Percentiles rank a stretch among this genome's conserved stretches.
Evolutionary conservation across 2,113 vertebrate genomes (phyloP).

Genomic region (Dipodomys spectabilis): DNA sequence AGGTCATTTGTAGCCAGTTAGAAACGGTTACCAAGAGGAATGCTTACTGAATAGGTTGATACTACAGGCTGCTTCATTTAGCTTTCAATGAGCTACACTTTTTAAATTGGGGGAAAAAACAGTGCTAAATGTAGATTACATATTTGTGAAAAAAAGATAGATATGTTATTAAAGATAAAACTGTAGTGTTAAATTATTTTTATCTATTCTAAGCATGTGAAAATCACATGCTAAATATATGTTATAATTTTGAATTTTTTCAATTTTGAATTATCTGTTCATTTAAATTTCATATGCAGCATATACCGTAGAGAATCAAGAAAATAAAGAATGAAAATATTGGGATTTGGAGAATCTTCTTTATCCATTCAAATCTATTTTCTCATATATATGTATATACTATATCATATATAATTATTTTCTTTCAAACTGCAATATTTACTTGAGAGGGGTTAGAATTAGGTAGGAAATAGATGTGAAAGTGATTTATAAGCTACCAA

Average conservation of each 20-base stretch:
- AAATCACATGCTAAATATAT: conserved; percentile 1
- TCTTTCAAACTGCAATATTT: neutral
- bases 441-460: conserved; percentile 19
- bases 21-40: neutral
- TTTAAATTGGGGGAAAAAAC: neutral
- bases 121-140: conserved; percentile 14
- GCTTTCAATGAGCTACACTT: neutral
- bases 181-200: neutral
- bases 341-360: conserved; percentile 9
- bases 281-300: conserved; percentile 34
- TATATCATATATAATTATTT: too few relatives aligned
- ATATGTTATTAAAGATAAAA: neutral
- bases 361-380: conserved; percentile 7
- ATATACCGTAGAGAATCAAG: conserved; percentile 16
- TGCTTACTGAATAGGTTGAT: neutral
- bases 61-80: neutral
- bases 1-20: neutral
- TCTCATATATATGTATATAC: neutral
- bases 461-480: neutral
- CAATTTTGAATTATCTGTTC: neutral
- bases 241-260: neutral
- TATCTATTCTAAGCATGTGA: neutral
- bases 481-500: conserved; percentile 34
- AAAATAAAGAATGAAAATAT: conserved; percentile 33
- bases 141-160: neutral